Base-by-base conservation (phyloP, 1,140 invertebrate species). In the Papilio helenus region DNA sequence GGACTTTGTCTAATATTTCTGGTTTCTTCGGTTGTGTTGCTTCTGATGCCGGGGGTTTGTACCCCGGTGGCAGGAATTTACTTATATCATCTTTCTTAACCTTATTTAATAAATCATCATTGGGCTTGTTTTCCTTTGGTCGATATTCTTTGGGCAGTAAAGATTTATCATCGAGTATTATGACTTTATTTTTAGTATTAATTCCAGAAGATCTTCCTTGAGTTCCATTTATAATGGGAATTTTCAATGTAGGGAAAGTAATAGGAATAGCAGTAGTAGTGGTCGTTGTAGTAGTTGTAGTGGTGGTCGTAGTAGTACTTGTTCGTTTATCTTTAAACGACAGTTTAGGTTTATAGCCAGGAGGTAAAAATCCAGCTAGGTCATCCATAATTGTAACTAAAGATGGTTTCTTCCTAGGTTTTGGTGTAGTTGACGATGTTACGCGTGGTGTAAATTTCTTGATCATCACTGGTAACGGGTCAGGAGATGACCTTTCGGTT, bases 71-170 rank as follows among this genome's bases (percentile, higher is more conserved):
- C 80, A 97, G 90, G 68, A 97, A 95, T 81, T 96, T 95, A 34
- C 95, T 95, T 18, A 97, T 86, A 81, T 97, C 96, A 80, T 93
- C 90, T 79, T 87, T 91, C 80, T 89, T 85, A 78, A 88, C 76
- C 83, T 90, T 92, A 79, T 88, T 92, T 0, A 88, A 73, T 51
- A 89, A 51, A 79, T 94, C 94, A 84, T 93, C 93, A 83, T 95
- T 95, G 16, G 83, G 79, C 84, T 88, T 88, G 77, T 86, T 92
- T 83, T 95, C 95, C 65, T 95, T 92, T 10, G 92, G 91, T 76
- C 95, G 96, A 86, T 96, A 97, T 84, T 96, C 97, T 82, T 96
- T 96, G 23, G 97, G 97, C 55, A 97, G 89, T 10, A 96, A 93
- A 39, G 95, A 95, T 78, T 96, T 94, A 84, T 96, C 95, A 84